Conservation (phyloP, 1,140 invertebrate species). For the Xylocopa sonorina region DNA sequence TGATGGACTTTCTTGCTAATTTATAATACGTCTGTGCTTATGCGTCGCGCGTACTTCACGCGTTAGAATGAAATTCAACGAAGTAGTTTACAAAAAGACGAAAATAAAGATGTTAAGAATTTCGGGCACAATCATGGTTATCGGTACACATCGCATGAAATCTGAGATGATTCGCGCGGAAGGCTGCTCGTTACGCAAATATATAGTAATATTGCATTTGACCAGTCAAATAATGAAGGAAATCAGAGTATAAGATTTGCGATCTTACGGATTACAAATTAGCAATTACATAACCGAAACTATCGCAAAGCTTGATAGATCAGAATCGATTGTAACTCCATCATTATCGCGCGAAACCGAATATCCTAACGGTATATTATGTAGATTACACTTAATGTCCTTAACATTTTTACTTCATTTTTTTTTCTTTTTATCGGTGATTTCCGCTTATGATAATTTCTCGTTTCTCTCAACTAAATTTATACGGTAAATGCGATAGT, state of each 20-base stretch:
- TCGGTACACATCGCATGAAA: background rate
- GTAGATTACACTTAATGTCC: constrained; percentile 37
- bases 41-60: constrained; percentile 26
- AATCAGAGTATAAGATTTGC: constrained; percentile 19
- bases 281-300: background rate
- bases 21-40: constrained; percentile 25
- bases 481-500: constrained; percentile 24
- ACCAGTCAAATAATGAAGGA: background rate
- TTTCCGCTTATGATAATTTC: constrained; percentile 17
- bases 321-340: background rate
- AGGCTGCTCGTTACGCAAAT: background rate
- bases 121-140: background rate
- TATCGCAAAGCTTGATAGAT: background rate
- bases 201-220: background rate
- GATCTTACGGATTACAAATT: background rate
- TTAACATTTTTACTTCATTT: constrained; percentile 37
- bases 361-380: constrained; percentile 28
- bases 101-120: background rate
- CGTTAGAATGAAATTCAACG: constrained; percentile 9
- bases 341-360: background rate
- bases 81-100: background rate
- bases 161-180: background rate
- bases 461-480: constrained; percentile 22
- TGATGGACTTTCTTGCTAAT: constrained; percentile 25
- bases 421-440: constrained; percentile 13